phyloP scores from a whole-genome alignment of 2,113 vertebrate genomes.

The Barbus barbus region DNA sequence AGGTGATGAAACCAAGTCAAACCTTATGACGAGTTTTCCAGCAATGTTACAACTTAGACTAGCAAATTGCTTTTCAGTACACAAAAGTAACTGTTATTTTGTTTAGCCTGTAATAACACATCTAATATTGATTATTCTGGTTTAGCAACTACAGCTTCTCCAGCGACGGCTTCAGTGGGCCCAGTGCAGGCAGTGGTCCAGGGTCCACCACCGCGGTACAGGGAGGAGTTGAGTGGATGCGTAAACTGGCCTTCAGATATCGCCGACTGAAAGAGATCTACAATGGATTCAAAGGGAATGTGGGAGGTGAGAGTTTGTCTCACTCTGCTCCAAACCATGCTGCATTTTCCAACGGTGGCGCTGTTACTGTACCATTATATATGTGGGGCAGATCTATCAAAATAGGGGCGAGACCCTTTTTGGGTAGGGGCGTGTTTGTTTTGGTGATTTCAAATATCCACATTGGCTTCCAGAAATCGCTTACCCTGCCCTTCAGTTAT shows the following conservation, averaged over 20 bases:
- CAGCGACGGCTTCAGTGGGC: slow-evolving; percentile 89
- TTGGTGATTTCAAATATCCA: too few relatives aligned
- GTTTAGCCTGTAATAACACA: background rate
- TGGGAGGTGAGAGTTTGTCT: slow-evolving; percentile 79
- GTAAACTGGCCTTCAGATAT: slow-evolving; percentile 96
- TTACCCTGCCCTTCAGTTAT: too few relatives aligned
- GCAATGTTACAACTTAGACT: background rate
- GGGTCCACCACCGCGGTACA: slow-evolving; percentile 83
- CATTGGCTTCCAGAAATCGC: too few relatives aligned
- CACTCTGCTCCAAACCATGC: background rate
- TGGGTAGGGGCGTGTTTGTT: too few relatives aligned
- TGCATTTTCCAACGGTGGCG: background rate
- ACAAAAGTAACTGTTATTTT: background rate
- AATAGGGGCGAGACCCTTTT: too few relatives aligned
- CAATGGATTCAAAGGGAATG: slow-evolving; percentile 87
- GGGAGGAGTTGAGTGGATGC: slow-evolving; percentile 97
- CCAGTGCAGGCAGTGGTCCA: slow-evolving; percentile 77
- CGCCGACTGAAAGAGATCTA: slow-evolving; percentile 94
- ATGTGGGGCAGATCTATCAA: too few relatives aligned
- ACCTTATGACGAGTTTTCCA: too few relatives aligned
- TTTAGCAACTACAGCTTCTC: slow-evolving; percentile 93
- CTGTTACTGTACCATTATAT: background rate
- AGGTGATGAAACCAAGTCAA: slow-evolving; percentile 79
- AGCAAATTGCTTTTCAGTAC: background rate
- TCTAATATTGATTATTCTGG: background rate